Evolutionary conservation across 2,113 vertebrate genomes (phyloP), one percentile per base, ranked within the genome.

Genomic region (Acanthisitta chloris): DNA sequence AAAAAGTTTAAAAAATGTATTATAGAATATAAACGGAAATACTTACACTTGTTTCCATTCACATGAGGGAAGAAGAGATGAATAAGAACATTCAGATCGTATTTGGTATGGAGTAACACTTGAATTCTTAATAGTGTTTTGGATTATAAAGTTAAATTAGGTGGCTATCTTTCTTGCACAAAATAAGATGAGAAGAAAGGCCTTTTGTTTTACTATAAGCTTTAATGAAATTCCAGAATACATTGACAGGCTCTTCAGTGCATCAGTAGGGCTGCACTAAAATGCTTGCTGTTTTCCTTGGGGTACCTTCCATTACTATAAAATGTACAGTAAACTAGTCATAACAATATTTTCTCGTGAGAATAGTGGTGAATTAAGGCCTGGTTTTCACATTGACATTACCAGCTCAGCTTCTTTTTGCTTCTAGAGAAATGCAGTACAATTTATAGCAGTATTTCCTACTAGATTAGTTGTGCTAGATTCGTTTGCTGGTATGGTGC

Each of bases 341-440:
- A 74, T 77, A 94, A 92, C 69, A 81, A 17, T 85, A 38, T 80
- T 94, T 90, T 86, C 92, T 93, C 31, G 3, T 91, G 93, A 93
- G 87, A 86, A 67, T 33, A 77, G 48, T 69, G 51, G 52, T 95
- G 89, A 96, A 89, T 94, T 97, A 91, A 96, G 90, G 61, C 83
- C 67, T 86, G 78, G 5, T 92, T 94, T 96, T 92, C 92, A 71
- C 84, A 69, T 57, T 92, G 90, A 86, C 66, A 13, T 94, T 93
- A 91, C 78, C 49, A 76, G 29, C 71, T 97, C 77, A 96, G 64
- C 91, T 95, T 86, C 81, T 93, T 96, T 95, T 96, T 96, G 49
- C 86, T 96, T 81, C 52, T 74, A 77, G 77, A 79, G 72, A 94
- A 96, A 86, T 59, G 84, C 74, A 64, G 42, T 61, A 58, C 49